Evolutionary conservation across 2,113 vertebrate species (phyloP).

Genomic region (Willisornis vidua): DNA sequence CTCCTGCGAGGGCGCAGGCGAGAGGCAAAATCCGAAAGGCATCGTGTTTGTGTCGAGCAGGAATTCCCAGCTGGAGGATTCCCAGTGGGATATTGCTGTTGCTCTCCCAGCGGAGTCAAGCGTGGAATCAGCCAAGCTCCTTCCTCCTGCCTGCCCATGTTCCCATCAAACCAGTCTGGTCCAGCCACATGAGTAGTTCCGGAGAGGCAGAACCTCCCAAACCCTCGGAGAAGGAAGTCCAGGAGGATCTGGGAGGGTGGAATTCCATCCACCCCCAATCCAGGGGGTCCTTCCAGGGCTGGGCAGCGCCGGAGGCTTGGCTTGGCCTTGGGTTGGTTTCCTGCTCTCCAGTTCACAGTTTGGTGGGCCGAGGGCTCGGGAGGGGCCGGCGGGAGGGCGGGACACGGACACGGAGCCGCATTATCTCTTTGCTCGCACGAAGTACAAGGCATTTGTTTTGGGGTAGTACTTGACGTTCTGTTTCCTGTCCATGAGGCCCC

Average conservation of each 20-base stretch:
- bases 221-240: neutral
- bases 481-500: slow-evolving; percentile 99
- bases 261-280: neutral
- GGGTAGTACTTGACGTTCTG: slow-evolving; percentile 99
- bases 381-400: neutral
- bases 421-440: slow-evolving; percentile 98
- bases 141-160: neutral
- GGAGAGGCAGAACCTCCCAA: neutral
- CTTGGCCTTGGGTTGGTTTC: slow-evolving; percentile 56
- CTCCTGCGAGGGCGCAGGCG: no score
- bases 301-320: slow-evolving; percentile 17
- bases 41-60: neutral
- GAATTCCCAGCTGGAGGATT: neutral
- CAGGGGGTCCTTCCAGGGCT: neutral
- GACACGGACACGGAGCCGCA: slow-evolving; percentile 17
- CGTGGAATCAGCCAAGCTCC: neutral
- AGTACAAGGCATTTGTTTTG: slow-evolving; percentile 99
- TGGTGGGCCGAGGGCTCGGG: slow-evolving; percentile 35
- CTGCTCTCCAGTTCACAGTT: slow-evolving; percentile 68
- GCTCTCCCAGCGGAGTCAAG: neutral
- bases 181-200: neutral
- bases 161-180: neutral
- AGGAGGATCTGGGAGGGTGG: fast-evolving
- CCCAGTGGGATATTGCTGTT: neutral
- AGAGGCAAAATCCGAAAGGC: slow-evolving; percentile 28